A percentile compares a stretch with the other conserved stretches of the same genome.
These are phyloP conservation scores for Ellobium chinense DNA, from an alignment of 2,888 invertebrate species.

Conservation along the genomic window DNA sequence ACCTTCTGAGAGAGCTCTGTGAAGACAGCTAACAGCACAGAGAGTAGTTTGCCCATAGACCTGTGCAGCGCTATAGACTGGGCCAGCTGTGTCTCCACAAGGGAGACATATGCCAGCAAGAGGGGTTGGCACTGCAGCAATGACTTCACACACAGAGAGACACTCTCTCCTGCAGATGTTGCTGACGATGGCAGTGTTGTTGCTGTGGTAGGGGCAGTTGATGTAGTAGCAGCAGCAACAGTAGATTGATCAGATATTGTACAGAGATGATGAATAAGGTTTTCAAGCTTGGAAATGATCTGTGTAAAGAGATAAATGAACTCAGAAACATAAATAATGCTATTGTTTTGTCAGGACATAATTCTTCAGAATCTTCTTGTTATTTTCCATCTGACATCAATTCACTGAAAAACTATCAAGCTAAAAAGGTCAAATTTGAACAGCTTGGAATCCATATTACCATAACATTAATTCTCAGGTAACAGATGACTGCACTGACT, in stretches of 20 bases:
- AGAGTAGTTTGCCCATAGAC: slow-evolving; percentile 89
- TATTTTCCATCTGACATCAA: too few species aligned
- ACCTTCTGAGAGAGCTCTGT: slow-evolving; percentile 88
- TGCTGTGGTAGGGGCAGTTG: neutral
- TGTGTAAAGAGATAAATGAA: neutral
- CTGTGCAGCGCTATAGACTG: slow-evolving; percentile 89
- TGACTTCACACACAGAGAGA: slow-evolving; percentile 26
- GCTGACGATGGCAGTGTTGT: neutral
- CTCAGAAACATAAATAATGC: neutral
- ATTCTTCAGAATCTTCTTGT: too few species aligned
- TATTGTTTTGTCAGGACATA: too few species aligned
- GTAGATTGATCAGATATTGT: slow-evolving; percentile 2
- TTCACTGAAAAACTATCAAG: too few species aligned
- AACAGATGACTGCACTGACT: too few species aligned
- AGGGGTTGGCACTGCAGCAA: slow-evolving; percentile 81
- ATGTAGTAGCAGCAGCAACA: neutral
- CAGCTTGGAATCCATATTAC: too few species aligned
- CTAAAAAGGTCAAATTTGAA: too few species aligned
- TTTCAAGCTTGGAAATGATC: slow-evolving; percentile 2
- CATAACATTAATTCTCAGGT: too few species aligned
- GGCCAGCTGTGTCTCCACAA: slow-evolving; percentile 89
- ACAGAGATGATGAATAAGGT: neutral
- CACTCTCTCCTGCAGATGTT: neutral
- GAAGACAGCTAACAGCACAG: slow-evolving; percentile 90
- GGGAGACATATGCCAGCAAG: slow-evolving; percentile 87